Percentiles rank a stretch among this genome's conserved stretches.
Conservation (phyloP, 92 coral and sea anemone genomes). For the Porites lobata region DNA sequence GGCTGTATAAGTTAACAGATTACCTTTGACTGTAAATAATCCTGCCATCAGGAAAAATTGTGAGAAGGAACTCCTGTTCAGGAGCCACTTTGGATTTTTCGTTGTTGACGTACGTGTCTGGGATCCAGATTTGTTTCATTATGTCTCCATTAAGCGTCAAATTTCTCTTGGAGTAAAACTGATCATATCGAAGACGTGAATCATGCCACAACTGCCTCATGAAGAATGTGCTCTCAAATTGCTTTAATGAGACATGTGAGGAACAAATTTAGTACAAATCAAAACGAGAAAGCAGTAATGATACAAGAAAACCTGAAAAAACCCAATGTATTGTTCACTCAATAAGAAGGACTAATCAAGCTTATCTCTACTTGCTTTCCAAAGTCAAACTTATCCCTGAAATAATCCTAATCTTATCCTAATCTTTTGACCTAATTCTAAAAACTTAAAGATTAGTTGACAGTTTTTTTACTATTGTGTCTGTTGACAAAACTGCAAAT, state of each 20-base stretch:
- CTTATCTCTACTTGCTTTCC: no score
- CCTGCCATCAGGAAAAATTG: slow-evolving; percentile 69
- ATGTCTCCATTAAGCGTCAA: slow-evolving; percentile 86
- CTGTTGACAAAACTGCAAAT: no score
- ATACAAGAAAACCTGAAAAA: no score
- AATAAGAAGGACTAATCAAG: no score
- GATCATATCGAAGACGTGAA: slow-evolving; percentile 78
- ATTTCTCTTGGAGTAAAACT: slow-evolving; percentile 72
- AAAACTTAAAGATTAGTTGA: no score
- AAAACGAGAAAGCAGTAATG: neutral
- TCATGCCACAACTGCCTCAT: slow-evolving; percentile 91
- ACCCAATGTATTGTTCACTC: no score
- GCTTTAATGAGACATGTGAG: slow-evolving; percentile 44
- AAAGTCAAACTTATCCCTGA: no score
- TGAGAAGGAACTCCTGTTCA: slow-evolving; percentile 80
- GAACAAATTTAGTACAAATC: neutral
- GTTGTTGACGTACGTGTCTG: slow-evolving; percentile 92
- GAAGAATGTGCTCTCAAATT: slow-evolving; percentile 90
- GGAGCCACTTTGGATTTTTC: slow-evolving; percentile 88
- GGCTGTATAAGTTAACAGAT: neutral
- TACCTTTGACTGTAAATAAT: slow-evolving; percentile 65
- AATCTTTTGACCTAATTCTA: no score
- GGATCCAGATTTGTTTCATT: slow-evolving; percentile 91
- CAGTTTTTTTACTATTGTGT: no score
- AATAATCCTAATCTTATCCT: no score